phyloP scores from a whole-genome alignment of 2,797 vertebrate genomes.

The Enteromius afrohamiltoni region DNA sequence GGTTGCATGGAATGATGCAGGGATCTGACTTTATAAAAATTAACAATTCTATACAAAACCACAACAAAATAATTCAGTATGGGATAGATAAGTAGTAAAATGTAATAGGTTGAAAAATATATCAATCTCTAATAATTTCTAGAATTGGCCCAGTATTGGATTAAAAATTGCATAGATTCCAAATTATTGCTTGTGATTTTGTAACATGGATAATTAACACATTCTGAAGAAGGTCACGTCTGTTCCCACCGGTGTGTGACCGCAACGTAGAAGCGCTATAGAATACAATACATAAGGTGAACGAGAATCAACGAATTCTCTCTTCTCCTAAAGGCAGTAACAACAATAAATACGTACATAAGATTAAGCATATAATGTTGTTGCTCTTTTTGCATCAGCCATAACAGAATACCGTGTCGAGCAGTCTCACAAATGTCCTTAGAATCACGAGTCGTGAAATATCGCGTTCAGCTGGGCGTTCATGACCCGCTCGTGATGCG shows the following conservation, averaged over 20 bases:
- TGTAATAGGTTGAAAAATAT: slow-evolving; percentile 91
- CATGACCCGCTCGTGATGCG: slow-evolving; percentile 92
- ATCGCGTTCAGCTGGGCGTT: slow-evolving; percentile 93
- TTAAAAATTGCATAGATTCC: slow-evolving; percentile 96
- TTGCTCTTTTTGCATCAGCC: slow-evolving; percentile 73
- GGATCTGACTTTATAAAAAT: slow-evolving; percentile 90
- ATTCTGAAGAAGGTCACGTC: slow-evolving; percentile 75
- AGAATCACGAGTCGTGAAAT: slow-evolving; percentile 88
- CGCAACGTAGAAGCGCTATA: slow-evolving; percentile 75
- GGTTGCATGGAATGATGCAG: slow-evolving; percentile 88
- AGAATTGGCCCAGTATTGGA: slow-evolving; percentile 85
- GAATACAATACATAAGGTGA: slow-evolving; percentile 77
- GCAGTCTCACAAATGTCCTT: slow-evolving; percentile 65
- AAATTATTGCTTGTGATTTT: slow-evolving; percentile 93
- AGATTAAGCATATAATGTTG: slow-evolving; percentile 72
- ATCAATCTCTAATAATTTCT: slow-evolving; percentile 82
- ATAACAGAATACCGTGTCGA: slow-evolving; percentile 70
- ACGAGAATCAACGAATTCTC: slow-evolving; percentile 71
- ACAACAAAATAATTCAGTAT: slow-evolving; percentile 91
- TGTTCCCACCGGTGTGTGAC: slow-evolving; percentile 72
- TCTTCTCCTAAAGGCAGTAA: slow-evolving; percentile 79
- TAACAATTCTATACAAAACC: slow-evolving; percentile 93
- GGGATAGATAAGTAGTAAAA: slow-evolving; percentile 90
- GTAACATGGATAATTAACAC: slow-evolving; percentile 81
- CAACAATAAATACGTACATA: slow-evolving; percentile 78